Conservation (phyloP, 1,140 invertebrate species). For the Rhynchophorus ferrugineus region DNA sequence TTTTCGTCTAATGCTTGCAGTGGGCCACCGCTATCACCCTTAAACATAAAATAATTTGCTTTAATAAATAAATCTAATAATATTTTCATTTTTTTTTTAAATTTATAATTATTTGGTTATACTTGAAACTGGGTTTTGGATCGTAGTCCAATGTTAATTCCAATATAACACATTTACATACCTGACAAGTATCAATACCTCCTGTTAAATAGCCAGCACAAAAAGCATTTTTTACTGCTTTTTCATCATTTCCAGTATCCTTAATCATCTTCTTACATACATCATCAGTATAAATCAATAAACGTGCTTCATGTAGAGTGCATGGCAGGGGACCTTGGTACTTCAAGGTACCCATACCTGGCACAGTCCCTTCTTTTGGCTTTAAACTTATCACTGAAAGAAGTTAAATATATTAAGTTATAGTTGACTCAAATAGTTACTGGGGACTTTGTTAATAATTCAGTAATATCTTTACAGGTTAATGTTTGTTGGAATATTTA, state of each 20-base stretch:
- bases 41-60: constrained; percentile 2
- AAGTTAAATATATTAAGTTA: neutral
- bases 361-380: constrained; percentile 27
- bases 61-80: neutral
- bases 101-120: neutral
- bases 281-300: constrained; percentile 29
- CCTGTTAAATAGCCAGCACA: constrained; percentile 37
- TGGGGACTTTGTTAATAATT: no score
- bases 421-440: neutral
- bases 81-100: neutral
- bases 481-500: no score
- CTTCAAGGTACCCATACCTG: constrained; percentile 29
- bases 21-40: constrained; percentile 38
- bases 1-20: constrained; percentile 24
- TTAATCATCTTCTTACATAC: constrained; percentile 30
- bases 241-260: constrained; percentile 24
- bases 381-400: constrained; percentile 13
- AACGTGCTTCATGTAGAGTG: constrained; percentile 31
- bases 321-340: constrained; percentile 29
- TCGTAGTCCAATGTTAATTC: neutral
- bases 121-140: neutral
- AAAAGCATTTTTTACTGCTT: constrained; percentile 28
- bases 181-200: constrained; percentile 36
- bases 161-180: constrained; percentile 4
- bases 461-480: no score